A percentile compares a stretch with the other conserved stretches of the same genome.
These are phyloP conservation scores for Girardinichthys multiradiatus DNA, from an alignment of 2,113 vertebrate genomes.

Conservation along the genomic window DNA sequence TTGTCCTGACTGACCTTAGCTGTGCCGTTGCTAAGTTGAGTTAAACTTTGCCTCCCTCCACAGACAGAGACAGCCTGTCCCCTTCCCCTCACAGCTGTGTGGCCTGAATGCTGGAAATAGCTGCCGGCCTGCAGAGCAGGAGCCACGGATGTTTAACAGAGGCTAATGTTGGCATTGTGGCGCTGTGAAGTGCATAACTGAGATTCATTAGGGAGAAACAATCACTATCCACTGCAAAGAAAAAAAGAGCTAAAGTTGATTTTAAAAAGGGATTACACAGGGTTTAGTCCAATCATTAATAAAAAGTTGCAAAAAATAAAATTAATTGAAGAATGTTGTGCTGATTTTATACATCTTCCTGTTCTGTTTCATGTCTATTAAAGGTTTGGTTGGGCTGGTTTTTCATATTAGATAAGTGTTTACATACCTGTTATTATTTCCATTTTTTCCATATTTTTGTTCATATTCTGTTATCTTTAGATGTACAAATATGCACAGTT, in stretches of 20 bases:
- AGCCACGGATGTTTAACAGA: constrained; percentile 71
- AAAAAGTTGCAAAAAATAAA: too few relatives aligned
- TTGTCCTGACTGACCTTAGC: constrained; percentile 67
- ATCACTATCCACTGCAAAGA: neutral
- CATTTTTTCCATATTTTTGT: too few relatives aligned
- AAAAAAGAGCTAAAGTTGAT: neutral
- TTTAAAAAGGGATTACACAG: neutral
- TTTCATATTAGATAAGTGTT: too few relatives aligned
- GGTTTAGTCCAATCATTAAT: too few relatives aligned
- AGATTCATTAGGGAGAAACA: constrained; percentile 22
- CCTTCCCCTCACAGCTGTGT: constrained; percentile 73
- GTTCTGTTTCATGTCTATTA: too few relatives aligned
- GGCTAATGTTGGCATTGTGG: constrained; percentile 65
- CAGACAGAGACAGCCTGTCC: constrained; percentile 66
- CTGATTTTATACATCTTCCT: too few relatives aligned
- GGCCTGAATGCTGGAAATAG: constrained; percentile 80
- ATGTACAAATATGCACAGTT: too few relatives aligned
- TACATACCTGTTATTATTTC: too few relatives aligned
- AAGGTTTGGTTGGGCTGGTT: too few relatives aligned
- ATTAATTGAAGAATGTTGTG: too few relatives aligned
- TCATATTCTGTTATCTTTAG: too few relatives aligned
- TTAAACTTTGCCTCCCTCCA: constrained; percentile 60
- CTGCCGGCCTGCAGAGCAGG: constrained; percentile 59
- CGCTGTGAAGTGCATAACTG: constrained; percentile 8
- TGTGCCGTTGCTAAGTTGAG: constrained; percentile 65